These are phyloP conservation scores for Orycteropus afer DNA, from an alignment of 2,113 vertebrate species.

Conservation along the genomic window DNA sequence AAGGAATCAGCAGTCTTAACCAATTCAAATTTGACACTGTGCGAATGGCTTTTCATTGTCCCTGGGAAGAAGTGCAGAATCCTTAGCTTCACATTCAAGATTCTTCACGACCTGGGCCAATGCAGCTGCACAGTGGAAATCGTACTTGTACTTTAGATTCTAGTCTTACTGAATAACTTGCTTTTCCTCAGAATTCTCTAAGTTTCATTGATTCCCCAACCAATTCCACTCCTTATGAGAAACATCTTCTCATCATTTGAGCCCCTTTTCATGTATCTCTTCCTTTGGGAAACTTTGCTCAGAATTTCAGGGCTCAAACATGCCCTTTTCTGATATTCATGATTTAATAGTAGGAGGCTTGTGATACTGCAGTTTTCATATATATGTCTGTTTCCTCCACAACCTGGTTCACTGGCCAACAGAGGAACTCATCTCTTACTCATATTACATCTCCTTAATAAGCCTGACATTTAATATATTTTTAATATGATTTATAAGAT, in stretches of 20 bases:
- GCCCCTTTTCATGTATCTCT: background rate
- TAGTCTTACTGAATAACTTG: background rate
- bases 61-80: background rate
- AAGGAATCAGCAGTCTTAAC: background rate
- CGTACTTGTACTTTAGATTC: background rate
- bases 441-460: background rate
- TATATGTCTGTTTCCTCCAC: background rate
- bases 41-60: background rate
- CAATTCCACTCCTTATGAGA: background rate
- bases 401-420: background rate
- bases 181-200: background rate
- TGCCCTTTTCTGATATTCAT: background rate
- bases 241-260: background rate
- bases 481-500: background rate
- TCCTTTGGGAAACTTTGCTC: background rate
- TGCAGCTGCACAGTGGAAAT: background rate
- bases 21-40: background rate
- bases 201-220: background rate
- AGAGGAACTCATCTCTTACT: background rate
- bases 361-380: background rate
- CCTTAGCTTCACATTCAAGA: background rate
- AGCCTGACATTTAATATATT: background rate
- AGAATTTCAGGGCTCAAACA: background rate
- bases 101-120: background rate
- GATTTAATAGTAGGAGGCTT: background rate